Percentiles rank a stretch among this genome's conserved stretches.
phyloP scores from a whole-genome alignment of 92 coral and sea anemone species.

The Epizoanthus rinbou region DNA sequence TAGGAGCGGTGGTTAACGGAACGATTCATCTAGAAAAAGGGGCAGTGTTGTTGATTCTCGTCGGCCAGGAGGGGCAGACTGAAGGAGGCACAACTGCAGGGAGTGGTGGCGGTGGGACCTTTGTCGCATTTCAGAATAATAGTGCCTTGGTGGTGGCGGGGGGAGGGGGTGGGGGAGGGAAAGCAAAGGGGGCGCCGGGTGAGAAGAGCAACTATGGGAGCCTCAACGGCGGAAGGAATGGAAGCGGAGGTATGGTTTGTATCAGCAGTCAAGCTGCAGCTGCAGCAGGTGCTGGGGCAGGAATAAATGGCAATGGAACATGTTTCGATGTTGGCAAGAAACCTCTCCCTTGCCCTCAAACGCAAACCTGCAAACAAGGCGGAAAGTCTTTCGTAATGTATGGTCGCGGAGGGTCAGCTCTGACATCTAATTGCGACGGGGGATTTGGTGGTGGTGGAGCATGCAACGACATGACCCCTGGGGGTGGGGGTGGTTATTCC shows the following conservation, averaged over 20 bases:
- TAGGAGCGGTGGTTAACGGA: slow-evolving; percentile 10
- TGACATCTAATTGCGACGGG: slow-evolving; percentile 4
- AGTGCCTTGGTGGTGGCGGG: slow-evolving; percentile 9
- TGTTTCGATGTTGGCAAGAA: not conserved
- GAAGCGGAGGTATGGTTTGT: not conserved
- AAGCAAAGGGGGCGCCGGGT: not conserved
- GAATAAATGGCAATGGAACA: slow-evolving; percentile 1
- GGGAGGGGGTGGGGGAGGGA: not conserved
- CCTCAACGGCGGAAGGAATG: slow-evolving; percentile 3
- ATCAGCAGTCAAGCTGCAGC: not conserved
- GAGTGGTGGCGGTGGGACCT: slow-evolving; percentile 5
- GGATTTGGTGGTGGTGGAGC: slow-evolving; percentile 21
- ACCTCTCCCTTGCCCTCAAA: not conserved
- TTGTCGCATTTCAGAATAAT: not conserved
- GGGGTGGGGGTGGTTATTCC: slow-evolving; percentile 15
- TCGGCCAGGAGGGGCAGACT: slow-evolving; percentile 4
- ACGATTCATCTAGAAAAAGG: not conserved
- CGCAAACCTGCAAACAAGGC: slow-evolving; percentile 3
- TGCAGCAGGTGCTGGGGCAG: slow-evolving; percentile 5
- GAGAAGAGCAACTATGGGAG: not conserved
- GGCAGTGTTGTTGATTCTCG: not conserved
- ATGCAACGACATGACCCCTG: not conserved
- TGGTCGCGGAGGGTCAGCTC: slow-evolving; percentile 5
- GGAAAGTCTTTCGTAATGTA: not conserved
- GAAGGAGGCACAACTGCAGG: slow-evolving; percentile 7